Percentiles rank a stretch among this genome's conserved stretches.
Evolutionary conservation across 1,140 invertebrate species (phyloP).

Genomic region (Uloborus diversus): DNA sequence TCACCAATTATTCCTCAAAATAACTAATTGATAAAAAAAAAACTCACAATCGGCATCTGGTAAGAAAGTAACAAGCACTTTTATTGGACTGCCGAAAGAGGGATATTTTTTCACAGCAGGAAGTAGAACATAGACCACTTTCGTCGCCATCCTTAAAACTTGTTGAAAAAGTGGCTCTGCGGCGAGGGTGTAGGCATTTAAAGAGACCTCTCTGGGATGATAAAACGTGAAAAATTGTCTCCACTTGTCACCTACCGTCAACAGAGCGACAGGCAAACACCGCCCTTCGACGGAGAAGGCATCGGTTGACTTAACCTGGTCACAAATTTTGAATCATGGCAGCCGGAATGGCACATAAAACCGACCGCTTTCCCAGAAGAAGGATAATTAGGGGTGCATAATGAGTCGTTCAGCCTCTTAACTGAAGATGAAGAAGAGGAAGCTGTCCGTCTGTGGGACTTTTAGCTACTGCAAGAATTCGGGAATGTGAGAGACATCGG

Average conservation of each 20-base stretch:
- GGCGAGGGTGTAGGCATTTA: constrained; percentile 1
- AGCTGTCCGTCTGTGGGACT: no score
- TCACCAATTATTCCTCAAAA: no score
- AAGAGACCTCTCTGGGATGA: neutral
- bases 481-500: neutral
- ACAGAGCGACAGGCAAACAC: constrained; percentile 14
- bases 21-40: no score
- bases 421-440: neutral
- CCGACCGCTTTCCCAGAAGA: neutral
- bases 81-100: no score
- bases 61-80: no score
- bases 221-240: constrained; percentile 32
- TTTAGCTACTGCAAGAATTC: neutral
- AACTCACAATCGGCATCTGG: no score
- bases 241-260: constrained; percentile 32
- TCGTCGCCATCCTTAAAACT: no score
- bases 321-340: constrained; percentile 10
- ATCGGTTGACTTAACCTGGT: neutral
- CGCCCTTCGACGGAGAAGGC: neutral
- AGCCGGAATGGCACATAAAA: neutral
- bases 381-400: constrained; percentile 1
- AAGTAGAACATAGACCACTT: no score
- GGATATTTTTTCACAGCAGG: no score
- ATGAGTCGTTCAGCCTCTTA: neutral
- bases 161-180: neutral